phyloP scores from a whole-genome alignment of 2,888 invertebrate genomes.

The Spilarctia lutea region DNA sequence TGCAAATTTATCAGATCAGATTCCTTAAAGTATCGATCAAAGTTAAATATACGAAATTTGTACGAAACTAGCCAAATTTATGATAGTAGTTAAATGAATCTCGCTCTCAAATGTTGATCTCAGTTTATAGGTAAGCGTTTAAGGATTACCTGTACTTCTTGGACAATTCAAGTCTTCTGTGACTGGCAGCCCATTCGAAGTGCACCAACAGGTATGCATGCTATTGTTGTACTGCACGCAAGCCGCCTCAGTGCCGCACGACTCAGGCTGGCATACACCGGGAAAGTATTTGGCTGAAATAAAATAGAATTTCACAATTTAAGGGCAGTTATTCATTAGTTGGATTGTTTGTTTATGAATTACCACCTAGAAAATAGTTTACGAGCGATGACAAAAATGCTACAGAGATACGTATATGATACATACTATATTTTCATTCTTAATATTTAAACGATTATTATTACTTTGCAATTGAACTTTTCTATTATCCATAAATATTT shows the following conservation, averaged over 20 bases:
- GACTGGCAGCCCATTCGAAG: conserved; percentile 88
- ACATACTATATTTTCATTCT: background rate
- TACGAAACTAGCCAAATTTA: background rate
- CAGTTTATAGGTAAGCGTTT: background rate
- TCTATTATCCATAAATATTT: background rate
- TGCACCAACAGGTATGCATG: conserved; percentile 88
- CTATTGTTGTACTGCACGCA: conserved; percentile 83
- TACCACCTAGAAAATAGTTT: conserved; percentile 1
- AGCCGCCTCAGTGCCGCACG: conserved; percentile 88
- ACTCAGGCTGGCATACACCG: conserved; percentile 80
- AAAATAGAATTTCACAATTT: conserved; percentile 15
- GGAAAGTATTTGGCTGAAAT: conserved; percentile 64
- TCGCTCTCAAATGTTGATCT: background rate
- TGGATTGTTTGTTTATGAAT: background rate
- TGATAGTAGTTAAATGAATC: background rate
- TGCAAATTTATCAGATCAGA: background rate
- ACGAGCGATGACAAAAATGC: background rate
- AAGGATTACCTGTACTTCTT: conserved; percentile 84
- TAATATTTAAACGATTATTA: background rate
- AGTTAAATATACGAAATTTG: background rate
- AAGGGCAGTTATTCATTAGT: background rate
- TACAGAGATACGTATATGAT: background rate
- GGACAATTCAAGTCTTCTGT: conserved; percentile 88
- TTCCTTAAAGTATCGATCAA: background rate
- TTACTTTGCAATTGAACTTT: background rate